Conservation (phyloP, 2,888 invertebrate species). For the Mayetiola destructor region DNA sequence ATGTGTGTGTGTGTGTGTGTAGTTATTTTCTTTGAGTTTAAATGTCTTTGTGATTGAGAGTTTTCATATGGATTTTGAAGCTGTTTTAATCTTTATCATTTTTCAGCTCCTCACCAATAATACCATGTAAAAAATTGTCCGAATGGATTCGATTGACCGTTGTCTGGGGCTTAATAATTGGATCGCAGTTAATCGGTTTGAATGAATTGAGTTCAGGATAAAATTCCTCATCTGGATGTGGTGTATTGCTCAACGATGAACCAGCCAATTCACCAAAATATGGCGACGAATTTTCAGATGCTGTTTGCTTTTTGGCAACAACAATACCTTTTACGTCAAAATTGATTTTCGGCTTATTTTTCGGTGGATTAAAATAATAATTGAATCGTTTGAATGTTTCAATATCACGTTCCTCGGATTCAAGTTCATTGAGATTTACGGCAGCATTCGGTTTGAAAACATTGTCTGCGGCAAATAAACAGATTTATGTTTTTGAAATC, state of each 20-base stretch:
- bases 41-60: no score
- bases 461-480: constrained; percentile 34
- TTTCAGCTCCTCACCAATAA: constrained; percentile 11
- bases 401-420: constrained; percentile 65
- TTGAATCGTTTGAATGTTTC: constrained; percentile 81
- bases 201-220: constrained; percentile 10
- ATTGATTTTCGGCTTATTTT: constrained; percentile 61
- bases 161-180: not conserved
- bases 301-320: constrained; percentile 38
- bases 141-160: not conserved
- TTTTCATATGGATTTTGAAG: not conserved
- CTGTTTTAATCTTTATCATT: not conserved
- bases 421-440: constrained; percentile 61
- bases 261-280: constrained; percentile 14
- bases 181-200: constrained; percentile 9
- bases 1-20: not conserved
- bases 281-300: constrained; percentile 15
- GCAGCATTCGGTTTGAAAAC: constrained; percentile 72
- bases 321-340: constrained; percentile 67
- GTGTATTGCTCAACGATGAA: not conserved
- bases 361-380: constrained; percentile 64
- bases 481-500: not conserved
- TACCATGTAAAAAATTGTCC: constrained; percentile 13
- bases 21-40: not conserved
- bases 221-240: not conserved